Evolutionary conservation across 2,888 invertebrate species (phyloP).

Genomic region (Aquatica leii): DNA sequence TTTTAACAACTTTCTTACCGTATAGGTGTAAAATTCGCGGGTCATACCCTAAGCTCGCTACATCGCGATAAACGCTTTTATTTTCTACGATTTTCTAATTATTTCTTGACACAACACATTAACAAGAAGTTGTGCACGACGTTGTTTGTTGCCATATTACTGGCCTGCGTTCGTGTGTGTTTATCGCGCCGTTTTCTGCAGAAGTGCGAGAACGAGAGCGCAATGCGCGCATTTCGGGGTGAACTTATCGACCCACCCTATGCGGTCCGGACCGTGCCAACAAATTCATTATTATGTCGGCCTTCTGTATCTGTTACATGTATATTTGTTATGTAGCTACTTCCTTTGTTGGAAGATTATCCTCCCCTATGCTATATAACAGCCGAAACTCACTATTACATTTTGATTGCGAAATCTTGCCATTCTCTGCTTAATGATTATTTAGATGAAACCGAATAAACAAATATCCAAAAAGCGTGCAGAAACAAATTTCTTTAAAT

Average conservation of each 20-base stretch:
- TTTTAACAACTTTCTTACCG: conserved; percentile 46
- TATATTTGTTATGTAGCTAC: conserved; percentile 42
- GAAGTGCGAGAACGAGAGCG: conserved; percentile 33
- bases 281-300: conserved; percentile 54
- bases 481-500: too few species aligned
- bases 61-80: conserved; percentile 19
- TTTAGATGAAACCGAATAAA: background rate
- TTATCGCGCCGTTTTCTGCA: conserved; percentile 36
- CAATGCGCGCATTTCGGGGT: conserved; percentile 41
- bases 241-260: conserved; percentile 52
- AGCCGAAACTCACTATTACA: conserved; percentile 32
- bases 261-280: conserved; percentile 56
- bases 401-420: conserved; percentile 14
- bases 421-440: background rate
- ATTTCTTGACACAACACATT: conserved; percentile 18
- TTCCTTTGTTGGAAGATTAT: conserved; percentile 43
- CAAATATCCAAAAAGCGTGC: too few species aligned
- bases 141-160: conserved; percentile 34
- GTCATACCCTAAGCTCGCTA: conserved; percentile 48
- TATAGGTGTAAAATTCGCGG: conserved; percentile 55
- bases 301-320: conserved; percentile 44
- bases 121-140: conserved; percentile 21
- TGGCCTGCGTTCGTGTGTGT: conserved; percentile 27
- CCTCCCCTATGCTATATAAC: conserved; percentile 28
- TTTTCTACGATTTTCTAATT: conserved; percentile 6